A percentile compares a stretch with the other conserved stretches of the same genome.
These are phyloP conservation scores for Dipodomys ordii DNA, from an alignment of 2,113 vertebrate genomes.

Conservation along the genomic window DNA sequence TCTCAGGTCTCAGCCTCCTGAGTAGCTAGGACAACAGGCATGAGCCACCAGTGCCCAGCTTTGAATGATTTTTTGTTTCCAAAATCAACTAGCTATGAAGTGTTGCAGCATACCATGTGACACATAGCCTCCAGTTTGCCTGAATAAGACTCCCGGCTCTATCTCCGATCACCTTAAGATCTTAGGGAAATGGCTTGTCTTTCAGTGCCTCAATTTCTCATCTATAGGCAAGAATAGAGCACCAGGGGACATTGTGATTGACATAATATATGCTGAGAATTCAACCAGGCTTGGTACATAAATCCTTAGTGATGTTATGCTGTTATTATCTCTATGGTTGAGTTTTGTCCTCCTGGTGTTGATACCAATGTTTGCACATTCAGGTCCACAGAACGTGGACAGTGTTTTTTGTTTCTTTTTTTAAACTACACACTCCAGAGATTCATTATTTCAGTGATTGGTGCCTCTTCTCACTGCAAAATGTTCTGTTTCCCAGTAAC, in stretches of 20 bases:
- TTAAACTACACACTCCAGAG: background rate
- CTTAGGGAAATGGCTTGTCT: background rate
- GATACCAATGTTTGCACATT: background rate
- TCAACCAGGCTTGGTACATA: background rate
- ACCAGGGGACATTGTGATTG: background rate
- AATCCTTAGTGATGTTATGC: background rate
- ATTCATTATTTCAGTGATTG: background rate
- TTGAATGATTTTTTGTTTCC: background rate
- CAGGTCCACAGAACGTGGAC: background rate
- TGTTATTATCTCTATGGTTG: background rate
- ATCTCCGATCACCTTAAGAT: background rate
- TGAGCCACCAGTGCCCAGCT: too few species aligned
- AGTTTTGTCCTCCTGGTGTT: background rate
- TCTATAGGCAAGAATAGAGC: background rate
- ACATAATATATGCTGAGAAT: background rate
- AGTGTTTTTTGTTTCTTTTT: background rate
- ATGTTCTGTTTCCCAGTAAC: background rate
- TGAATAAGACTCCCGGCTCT: background rate
- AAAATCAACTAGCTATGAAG: background rate
- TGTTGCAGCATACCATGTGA: rapidly evolving
- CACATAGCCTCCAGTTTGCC: background rate
- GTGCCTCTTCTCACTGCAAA: too few species aligned
- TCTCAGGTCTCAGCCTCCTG: too few species aligned
- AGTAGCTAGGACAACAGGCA: too few species aligned
- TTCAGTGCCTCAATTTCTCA: background rate